These are phyloP conservation scores for Drosophila koepferae DNA, from an alignment of 2,888 invertebrate genomes.

Conservation along the genomic window DNA sequence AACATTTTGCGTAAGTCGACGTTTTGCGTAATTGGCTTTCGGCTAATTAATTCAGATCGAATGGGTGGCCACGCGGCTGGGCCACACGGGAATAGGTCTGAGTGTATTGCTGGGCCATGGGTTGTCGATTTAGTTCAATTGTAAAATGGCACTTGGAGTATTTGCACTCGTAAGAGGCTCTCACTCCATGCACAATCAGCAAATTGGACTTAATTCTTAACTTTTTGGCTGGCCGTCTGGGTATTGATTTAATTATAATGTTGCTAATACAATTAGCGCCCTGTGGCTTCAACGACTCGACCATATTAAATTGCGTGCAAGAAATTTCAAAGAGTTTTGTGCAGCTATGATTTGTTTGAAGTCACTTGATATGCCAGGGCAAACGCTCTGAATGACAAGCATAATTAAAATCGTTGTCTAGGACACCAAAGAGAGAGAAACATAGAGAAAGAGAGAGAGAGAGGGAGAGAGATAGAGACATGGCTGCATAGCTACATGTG, in stretches of 20 bases:
- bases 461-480: background rate
- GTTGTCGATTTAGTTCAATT: slow-evolving; percentile 29
- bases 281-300: slow-evolving; percentile 34
- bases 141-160: slow-evolving; percentile 42
- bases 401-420: slow-evolving; percentile 63
- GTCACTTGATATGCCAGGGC: slow-evolving; percentile 47
- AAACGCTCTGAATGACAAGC: slow-evolving; percentile 49
- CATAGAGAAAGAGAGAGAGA: background rate
- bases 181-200: slow-evolving; percentile 52
- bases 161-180: slow-evolving; percentile 17
- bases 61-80: slow-evolving; percentile 14
- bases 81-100: slow-evolving; percentile 17
- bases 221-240: slow-evolving; percentile 11
- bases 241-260: slow-evolving; percentile 70
- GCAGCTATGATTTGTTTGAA: slow-evolving; percentile 38
- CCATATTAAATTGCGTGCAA: slow-evolving; percentile 55
- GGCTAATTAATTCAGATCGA: slow-evolving; percentile 73
- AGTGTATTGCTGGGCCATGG: background rate
- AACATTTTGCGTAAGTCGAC: slow-evolving; percentile 62
- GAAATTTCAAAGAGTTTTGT: slow-evolving; percentile 50
- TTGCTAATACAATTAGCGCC: slow-evolving; percentile 69
- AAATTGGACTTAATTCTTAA: slow-evolving; percentile 53
- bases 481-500: slow-evolving; percentile 17
- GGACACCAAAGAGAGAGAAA: slow-evolving; percentile 34
- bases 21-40: slow-evolving; percentile 75